Evolutionary conservation across 2,797 vertebrate species (phyloP), one percentile per base, ranked within the genome.

Genomic region (Epinephelus awoara): DNA sequence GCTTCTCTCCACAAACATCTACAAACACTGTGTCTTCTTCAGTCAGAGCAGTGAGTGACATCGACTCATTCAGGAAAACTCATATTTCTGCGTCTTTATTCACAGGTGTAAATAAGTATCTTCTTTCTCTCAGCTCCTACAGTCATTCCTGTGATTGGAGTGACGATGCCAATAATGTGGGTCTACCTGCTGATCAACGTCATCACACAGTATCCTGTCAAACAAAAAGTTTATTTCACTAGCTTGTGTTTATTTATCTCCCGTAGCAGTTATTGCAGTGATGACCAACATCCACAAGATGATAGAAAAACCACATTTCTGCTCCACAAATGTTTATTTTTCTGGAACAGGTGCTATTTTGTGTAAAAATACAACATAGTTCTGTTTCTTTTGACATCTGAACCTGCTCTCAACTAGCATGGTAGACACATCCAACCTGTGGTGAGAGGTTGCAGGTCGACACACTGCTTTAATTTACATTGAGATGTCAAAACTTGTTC

Each of bases 151-250:
- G 87, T 88, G 55, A 2, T 97, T 1, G 96, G 96, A 8, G 44
- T 95, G 73, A 87, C 91, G 0, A 3, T 98, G 78, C 98, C 98
- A 0, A 82, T 97, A 87, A 95, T 99, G 98, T 99, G 98, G 98
- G 85, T 99, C 85, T 99, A 98, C 94, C 96, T 99, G 78, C 84
- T 97, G 76, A 93, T 98, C 95, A 99, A 99, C 0, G 86, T 99
- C 59, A 67, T 99, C 92, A 99, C 98, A 62, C 98, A 99, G 97
- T 99, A 99, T 99, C 98, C 97, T 99, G 65, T 38, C 15, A 59
- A 19, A 8, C 5, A 29, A 29, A 29, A 47, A 15, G 11, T 5
- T 25, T 6, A 14, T 4, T 29, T 65, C 12, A 40, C 12, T 47
- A 23, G 10, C 5, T 51, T 51, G 14, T 50, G 19, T 72, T 29